phyloP scores from a whole-genome alignment of 2,888 invertebrate species.

The Lymantria dispar region DNA sequence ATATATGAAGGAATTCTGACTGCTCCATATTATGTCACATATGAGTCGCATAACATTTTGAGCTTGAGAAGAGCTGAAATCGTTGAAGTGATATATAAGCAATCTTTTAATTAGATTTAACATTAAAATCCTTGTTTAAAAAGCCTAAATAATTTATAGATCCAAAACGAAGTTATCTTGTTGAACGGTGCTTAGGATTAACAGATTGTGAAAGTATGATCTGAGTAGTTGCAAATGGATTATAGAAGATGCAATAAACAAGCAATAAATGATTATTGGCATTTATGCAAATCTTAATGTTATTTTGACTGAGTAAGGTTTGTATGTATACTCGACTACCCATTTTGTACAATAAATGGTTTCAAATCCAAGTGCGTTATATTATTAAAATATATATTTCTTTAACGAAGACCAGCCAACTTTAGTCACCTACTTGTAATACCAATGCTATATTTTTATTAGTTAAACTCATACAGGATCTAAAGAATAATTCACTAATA shows the following conservation, averaged over 20 bases:
- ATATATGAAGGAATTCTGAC: slow-evolving; percentile 32
- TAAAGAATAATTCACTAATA: too few species aligned
- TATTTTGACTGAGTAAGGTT: slow-evolving; percentile 70
- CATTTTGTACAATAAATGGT: slow-evolving; percentile 73
- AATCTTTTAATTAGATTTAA: slow-evolving; percentile 51
- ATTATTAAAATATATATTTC: slow-evolving; percentile 3
- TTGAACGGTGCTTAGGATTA: slow-evolving; percentile 16
- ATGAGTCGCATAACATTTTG: slow-evolving; percentile 46
- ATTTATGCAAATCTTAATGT: slow-evolving; percentile 66
- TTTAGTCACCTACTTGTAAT: too few species aligned
- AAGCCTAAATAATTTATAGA: slow-evolving; percentile 51
- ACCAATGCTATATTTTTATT: too few species aligned
- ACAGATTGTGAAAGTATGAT: slow-evolving; percentile 40
- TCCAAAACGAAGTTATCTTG: slow-evolving; percentile 27
- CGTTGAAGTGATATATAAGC: slow-evolving; percentile 57
- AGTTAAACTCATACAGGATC: too few species aligned
- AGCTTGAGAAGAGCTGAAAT: slow-evolving; percentile 50
- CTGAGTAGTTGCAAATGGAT: slow-evolving; percentile 33
- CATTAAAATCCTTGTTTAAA: slow-evolving; percentile 48
- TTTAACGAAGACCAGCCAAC: too few species aligned
- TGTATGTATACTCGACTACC: slow-evolving; percentile 63
- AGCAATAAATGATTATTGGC: slow-evolving; percentile 47
- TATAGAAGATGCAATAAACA: slow-evolving; percentile 11
- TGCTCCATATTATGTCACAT: slow-evolving; percentile 42
- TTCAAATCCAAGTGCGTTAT: slow-evolving; percentile 46